phyloP scores from a whole-genome alignment of 2,888 invertebrate species.

The Noctua pronuba region DNA sequence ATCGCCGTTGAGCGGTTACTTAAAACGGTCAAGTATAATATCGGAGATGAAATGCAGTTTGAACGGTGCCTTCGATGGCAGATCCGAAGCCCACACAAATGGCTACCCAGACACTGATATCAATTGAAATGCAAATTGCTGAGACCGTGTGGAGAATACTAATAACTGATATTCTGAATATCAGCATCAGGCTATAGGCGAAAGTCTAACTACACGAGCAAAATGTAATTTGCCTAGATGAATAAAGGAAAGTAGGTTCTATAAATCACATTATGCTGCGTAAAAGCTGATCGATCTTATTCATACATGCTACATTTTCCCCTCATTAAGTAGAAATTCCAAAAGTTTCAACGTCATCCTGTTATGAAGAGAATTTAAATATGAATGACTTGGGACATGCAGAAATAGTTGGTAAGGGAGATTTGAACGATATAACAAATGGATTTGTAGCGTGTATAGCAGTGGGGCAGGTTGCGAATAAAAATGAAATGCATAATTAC shows the following conservation, averaged over 20 bases:
- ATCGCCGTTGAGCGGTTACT: slow-evolving; percentile 59
- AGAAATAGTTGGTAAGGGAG: background rate
- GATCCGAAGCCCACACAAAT: slow-evolving; percentile 42
- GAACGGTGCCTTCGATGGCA: slow-evolving; percentile 55
- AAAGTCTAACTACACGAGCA: slow-evolving; percentile 51
- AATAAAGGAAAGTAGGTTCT: slow-evolving; percentile 62
- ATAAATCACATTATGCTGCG: slow-evolving; percentile 56
- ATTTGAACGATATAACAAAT: slow-evolving; percentile 28
- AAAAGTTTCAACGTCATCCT: slow-evolving; percentile 35
- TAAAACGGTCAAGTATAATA: slow-evolving; percentile 59
- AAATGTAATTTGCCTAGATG: slow-evolving; percentile 63
- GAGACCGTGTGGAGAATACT: slow-evolving; percentile 47
- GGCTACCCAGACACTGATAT: slow-evolving; percentile 44
- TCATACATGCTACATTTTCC: slow-evolving; percentile 48
- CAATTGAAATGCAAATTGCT: slow-evolving; percentile 63
- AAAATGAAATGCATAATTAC: slow-evolving; percentile 69
- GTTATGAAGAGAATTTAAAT: slow-evolving; percentile 33
- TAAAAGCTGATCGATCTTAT: slow-evolving; percentile 47
- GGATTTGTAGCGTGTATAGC: slow-evolving; percentile 22
- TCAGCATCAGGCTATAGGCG: slow-evolving; percentile 33
- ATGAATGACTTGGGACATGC: slow-evolving; percentile 20
- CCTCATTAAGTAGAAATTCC: slow-evolving; percentile 40
- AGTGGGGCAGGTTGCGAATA: slow-evolving; percentile 52
- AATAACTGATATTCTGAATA: slow-evolving; percentile 47
- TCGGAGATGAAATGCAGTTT: slow-evolving; percentile 60